Evolutionary conservation across 2,888 invertebrate genomes (phyloP).

Genomic region (Drosophila conformis): DNA sequence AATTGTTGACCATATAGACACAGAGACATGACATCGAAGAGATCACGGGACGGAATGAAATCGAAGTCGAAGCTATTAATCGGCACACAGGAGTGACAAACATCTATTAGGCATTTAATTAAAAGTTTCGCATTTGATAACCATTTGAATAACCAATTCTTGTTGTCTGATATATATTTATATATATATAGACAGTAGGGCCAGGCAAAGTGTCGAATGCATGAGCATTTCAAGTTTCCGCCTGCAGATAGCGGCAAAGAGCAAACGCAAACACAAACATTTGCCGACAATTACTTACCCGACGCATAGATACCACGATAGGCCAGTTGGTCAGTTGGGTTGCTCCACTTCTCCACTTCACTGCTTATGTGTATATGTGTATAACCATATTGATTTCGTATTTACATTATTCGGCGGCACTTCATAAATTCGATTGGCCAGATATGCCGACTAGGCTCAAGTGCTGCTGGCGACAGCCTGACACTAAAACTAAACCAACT

Average conservation of each 20-base stretch:
- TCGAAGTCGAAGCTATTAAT: slow-evolving; percentile 67
- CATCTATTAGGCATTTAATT: slow-evolving; percentile 79
- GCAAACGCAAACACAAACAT: slow-evolving; percentile 67
- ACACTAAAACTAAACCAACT: slow-evolving; percentile 42
- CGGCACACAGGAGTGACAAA: slow-evolving; percentile 69
- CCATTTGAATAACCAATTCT: slow-evolving; percentile 58
- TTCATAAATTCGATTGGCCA: slow-evolving; percentile 45
- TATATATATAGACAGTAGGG: background rate
- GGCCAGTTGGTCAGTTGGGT: slow-evolving; percentile 18
- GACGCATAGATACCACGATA: slow-evolving; percentile 29
- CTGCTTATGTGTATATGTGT: background rate
- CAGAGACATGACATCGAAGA: slow-evolving; percentile 64
- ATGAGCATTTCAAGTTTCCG: slow-evolving; percentile 74
- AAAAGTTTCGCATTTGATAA: slow-evolving; percentile 77
- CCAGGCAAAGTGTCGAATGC: slow-evolving; percentile 61
- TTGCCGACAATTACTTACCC: slow-evolving; percentile 78
- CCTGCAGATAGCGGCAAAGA: slow-evolving; percentile 60
- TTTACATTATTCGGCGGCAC: slow-evolving; percentile 69
- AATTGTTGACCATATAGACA: slow-evolving; percentile 56
- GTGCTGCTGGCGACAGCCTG: slow-evolving; percentile 69
- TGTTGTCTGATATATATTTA: slow-evolving; percentile 51
- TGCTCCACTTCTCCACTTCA: slow-evolving; percentile 26
- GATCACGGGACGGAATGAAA: slow-evolving; percentile 66
- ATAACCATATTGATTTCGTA: slow-evolving; percentile 51
- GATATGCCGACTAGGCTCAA: slow-evolving; percentile 51